Base-by-base conservation (phyloP, 2,113 vertebrate species). In the Hydrochoerus hydrochaeris region DNA sequence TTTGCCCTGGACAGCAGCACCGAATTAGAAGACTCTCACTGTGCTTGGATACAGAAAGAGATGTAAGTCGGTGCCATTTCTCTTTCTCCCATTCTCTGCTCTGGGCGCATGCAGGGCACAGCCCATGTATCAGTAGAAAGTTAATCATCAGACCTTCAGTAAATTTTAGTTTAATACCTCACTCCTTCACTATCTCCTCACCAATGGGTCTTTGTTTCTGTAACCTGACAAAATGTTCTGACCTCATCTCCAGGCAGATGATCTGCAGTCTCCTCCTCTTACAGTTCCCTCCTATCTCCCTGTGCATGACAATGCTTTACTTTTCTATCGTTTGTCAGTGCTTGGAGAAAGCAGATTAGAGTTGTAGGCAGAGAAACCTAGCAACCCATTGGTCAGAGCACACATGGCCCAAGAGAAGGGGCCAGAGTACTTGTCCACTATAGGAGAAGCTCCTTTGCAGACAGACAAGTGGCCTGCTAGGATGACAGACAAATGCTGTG, bases 1-100 rank as follows among this genome's bases (percentile, higher is more conserved):
- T 97, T 97, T 58, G 73, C 24, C 0, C 85, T 97, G 90, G 98
- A 99, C 0, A 98, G 99, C 65, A 52, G 20, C 13, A 92, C 95
- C 81, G 97, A 93, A 1, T 24, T 98, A 82, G 97, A 83, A 0
- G 95, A 95, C 84, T 57, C 97, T 57, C 52, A 44, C 65, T 91
- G 38, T 1, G 8, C 16, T 84, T 0, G 17, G n/a, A 6, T 92
- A 0, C 2, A 85, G 11, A 54, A n/a, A 22, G 57, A 71, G 57
- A 97, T 90, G 98, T 98, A 96, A 98, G 98, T 65, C 0, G 19
- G 26, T 38, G 3, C 35, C 41, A 20, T 22, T 32, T 9, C n/a
- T 22, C 57, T 52, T 44, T n/a, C 41, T 60, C 2, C 38, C 7
- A 14, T 41, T 35, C 78, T 82, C 38, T 20, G 26, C 44, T 41